Base-by-base conservation (phyloP, 2,113 vertebrate species). In the Chaenocephalus aceratus region DNA sequence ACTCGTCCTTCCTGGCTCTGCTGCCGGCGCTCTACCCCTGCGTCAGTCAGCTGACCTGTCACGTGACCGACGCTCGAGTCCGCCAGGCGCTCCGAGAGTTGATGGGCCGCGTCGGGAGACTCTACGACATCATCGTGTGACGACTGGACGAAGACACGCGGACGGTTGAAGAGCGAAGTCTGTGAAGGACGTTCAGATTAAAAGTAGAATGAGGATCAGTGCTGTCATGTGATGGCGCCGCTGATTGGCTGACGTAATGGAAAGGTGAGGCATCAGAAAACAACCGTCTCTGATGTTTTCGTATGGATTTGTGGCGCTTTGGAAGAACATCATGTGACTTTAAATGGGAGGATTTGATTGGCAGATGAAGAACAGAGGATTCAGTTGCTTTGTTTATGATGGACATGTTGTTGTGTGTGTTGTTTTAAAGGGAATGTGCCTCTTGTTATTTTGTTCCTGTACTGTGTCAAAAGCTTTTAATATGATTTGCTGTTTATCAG, bases 31-130 rank as follows among this genome's bases (percentile, higher is more conserved):
- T 99, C 86, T 99, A 98, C 84, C 97, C 98, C 0, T 98, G 97
- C 86, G 95, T 99, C 93, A 99, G 97, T 92, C 98, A 99, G 93
- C 95, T 99, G 64, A 97, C 97, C 21, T 99, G 98, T 87, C 98
- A 99, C 0, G 97, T 98, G 87, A 97, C 96, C 0, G 98, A 99
- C 26, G 91, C 92, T 63, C 93, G 96, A 0, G 97, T 99, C 41
- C 96, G 98, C 36, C 97, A 98, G 84, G 97, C 97, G 0, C 95
- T 99, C 7, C 91, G 97, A 9, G 98, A 99, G 57, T 99, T 98
- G 98, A 95, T 99, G 48, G 96, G 96, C 57, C 95, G 98, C 67
- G 94, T 99, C 16, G 98, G 98, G 4, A 93, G 97, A 8, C 95
- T 99, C 74, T 99, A 99, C 0, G 97, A 98, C 73, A 99, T 99